Base-by-base conservation (phyloP, 2,888 invertebrate genomes). In the Listrodromus nycthemerus region DNA sequence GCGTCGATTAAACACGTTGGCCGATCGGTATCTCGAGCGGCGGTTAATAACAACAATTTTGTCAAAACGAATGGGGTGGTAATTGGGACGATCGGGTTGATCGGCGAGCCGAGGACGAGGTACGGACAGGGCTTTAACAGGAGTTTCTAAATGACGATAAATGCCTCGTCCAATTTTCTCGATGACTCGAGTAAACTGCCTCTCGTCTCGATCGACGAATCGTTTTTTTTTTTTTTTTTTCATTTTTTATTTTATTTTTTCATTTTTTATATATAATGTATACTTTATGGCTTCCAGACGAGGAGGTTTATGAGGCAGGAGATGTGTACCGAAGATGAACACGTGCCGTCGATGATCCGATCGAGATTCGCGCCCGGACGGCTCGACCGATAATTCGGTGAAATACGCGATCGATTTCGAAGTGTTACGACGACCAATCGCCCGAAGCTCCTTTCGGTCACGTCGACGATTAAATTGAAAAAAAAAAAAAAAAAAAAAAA, bases 1-100 rank as follows among this genome's bases (percentile, higher is more conserved):
- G 84, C 79, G 10, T 63, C 69, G 82, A 78, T 79, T 86, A 84
- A 85, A 87, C 85, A 76, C 78, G 73, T 13, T 69, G 74, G 55
- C 30, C 55, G 90, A 90, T 90, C 86, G 79, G 77, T 89, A 90
- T 90, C 89, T 84, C 55, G 76, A 16, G 63, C 67, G 61, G 74
- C 61, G 67, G 69, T 80, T 89, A 89, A 90, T 89, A 86, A 88
- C 83, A 89, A 89, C 88, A 89, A 90, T 90, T 90, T 89, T 78
- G 86, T 89, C 88, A 87, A 90, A 88, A 88, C 84, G 88, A 86
- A 89, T 88, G 87, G 82, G 71, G 80, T 67, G 86, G 78, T 81
- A 86, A 90, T 89, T 86, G 86, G 85, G 84, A 77, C 81, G 79
- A 87, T 86, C 82, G 80, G 27, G 58, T 13, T 55, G 41, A 63